Conservation (phyloP, 2,888 invertebrate genomes). For the Geotrupes spiniger region DNA sequence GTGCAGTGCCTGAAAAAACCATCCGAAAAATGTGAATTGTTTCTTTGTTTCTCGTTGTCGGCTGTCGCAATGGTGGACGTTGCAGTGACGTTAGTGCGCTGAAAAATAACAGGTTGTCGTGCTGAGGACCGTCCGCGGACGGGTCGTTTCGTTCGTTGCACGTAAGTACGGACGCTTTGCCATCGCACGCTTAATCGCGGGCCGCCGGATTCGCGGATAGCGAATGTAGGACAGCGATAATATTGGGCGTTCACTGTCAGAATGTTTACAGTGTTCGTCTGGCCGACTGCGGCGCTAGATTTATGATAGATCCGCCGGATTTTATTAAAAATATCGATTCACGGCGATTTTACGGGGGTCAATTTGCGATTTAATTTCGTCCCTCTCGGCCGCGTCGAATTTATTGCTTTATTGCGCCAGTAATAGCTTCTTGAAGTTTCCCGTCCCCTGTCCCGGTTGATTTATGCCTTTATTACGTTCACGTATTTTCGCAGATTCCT, state of each 20-base stretch:
- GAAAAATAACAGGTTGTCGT: slow-evolving; percentile 21
- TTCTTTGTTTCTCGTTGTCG: slow-evolving; percentile 45
- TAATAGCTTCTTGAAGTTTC: slow-evolving; percentile 12
- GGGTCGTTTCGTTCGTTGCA: slow-evolving; percentile 26
- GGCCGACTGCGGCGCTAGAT: slow-evolving; percentile 35
- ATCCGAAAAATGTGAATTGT: slow-evolving; percentile 46
- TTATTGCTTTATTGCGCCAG: slow-evolving; percentile 1
- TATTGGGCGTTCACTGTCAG: slow-evolving; percentile 45
- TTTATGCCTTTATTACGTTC: too few relatives aligned
- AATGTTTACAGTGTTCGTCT: slow-evolving; percentile 43
- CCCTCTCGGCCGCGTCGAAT: slow-evolving; percentile 1
- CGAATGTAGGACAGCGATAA: slow-evolving; percentile 44
- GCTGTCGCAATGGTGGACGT: slow-evolving; percentile 41
- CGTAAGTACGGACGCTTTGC: slow-evolving; percentile 32
- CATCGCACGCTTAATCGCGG: slow-evolving; percentile 11
- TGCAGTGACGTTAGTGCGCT: slow-evolving; percentile 19
- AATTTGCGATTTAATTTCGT: slow-evolving; percentile 20
- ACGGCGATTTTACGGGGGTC: slow-evolving; percentile 24
- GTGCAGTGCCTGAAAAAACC: slow-evolving; percentile 34
- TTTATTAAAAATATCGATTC: slow-evolving; percentile 47
- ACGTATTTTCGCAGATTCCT: slow-evolving; percentile 21
- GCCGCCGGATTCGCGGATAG: slow-evolving; percentile 33
- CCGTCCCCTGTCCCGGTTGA: slow-evolving; percentile 7
- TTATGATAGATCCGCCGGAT: slow-evolving; percentile 30
- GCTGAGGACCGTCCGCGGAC: slow-evolving; percentile 22